Conservation (phyloP, 2,888 invertebrate species). For the Dasysyrphus tricinctus region DNA sequence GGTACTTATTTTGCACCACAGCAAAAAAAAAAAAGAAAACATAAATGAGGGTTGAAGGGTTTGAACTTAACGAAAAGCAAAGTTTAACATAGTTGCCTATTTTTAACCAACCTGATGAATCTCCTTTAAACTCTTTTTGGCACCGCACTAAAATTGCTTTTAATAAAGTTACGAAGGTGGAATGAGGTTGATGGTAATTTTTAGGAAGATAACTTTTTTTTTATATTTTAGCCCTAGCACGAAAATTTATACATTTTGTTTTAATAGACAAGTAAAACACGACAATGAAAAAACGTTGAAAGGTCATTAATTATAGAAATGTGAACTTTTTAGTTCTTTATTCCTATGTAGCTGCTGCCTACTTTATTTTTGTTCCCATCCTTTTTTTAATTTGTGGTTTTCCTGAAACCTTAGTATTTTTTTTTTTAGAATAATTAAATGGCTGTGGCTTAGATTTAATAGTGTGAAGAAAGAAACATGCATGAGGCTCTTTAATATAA, state of each 20-base stretch:
- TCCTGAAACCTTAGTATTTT: background rate
- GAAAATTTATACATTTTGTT: slow-evolving; percentile 27
- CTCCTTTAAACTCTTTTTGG: slow-evolving; percentile 67
- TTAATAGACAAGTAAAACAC: slow-evolving; percentile 30
- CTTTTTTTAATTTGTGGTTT: slow-evolving; percentile 23
- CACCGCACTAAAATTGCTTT: slow-evolving; percentile 68
- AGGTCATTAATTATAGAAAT: slow-evolving; percentile 7
- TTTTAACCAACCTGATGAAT: slow-evolving; percentile 55
- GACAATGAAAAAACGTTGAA: background rate
- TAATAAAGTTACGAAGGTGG: slow-evolving; percentile 58
- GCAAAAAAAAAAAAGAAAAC: background rate
- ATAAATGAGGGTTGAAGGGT: slow-evolving; percentile 3
- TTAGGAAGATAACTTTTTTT: background rate
- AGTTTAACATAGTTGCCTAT: background rate
- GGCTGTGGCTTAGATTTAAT: slow-evolving; percentile 27
- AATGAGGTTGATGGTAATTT: background rate
- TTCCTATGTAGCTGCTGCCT: no score
- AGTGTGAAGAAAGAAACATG: background rate
- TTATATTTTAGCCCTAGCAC: background rate
- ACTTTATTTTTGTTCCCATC: background rate
- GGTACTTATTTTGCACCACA: background rate
- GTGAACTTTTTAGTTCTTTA: background rate
- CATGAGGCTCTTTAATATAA: slow-evolving; percentile 3
- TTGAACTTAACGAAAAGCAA: background rate
- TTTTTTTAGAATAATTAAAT: slow-evolving; percentile 51